phyloP scores from a whole-genome alignment of 2,888 invertebrate genomes.

The Monochamus alternatus region DNA sequence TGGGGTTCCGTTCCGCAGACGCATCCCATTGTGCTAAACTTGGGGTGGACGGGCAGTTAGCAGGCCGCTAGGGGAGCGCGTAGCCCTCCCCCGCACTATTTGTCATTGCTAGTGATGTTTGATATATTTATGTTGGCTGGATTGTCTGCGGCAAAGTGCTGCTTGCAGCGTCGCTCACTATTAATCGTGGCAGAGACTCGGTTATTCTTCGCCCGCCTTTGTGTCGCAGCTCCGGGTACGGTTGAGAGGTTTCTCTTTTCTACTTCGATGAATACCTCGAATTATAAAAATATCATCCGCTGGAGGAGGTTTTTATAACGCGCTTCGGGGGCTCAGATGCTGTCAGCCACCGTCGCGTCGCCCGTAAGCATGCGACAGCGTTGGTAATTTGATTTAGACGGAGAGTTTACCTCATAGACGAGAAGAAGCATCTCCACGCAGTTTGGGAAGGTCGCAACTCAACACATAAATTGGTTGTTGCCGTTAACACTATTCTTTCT shows the following conservation, averaged over 20 bases:
- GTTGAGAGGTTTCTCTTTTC: conserved; percentile 45
- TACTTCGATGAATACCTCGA: conserved; percentile 41
- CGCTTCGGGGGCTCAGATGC: conserved; percentile 5
- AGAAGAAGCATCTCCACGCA: background rate
- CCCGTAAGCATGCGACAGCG: background rate
- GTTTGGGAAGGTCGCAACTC: too few relatives aligned
- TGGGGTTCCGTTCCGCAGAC: conserved; percentile 52
- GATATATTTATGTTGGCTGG: conserved; percentile 70
- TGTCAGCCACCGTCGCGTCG: background rate
- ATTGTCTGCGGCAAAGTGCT: conserved; percentile 68
- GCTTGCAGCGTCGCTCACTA: conserved; percentile 59
- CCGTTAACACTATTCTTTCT: too few relatives aligned
- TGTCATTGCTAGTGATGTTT: conserved; percentile 70
- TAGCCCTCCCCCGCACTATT: conserved; percentile 66
- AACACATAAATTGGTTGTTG: too few relatives aligned
- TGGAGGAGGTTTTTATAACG: conserved; percentile 22
- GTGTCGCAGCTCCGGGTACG: conserved; percentile 44
- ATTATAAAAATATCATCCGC: conserved; percentile 44
- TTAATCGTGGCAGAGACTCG: conserved; percentile 59
- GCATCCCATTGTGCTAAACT: conserved; percentile 49
- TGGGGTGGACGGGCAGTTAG: conserved; percentile 40
- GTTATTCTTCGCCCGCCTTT: conserved; percentile 48
- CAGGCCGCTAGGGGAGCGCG: conserved; percentile 25
- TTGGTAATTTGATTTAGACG: conserved; percentile 13
- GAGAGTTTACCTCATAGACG: conserved; percentile 8